Evolutionary conservation across 2,113 vertebrate genomes (phyloP).

Genomic region (Petroica traversi): DNA sequence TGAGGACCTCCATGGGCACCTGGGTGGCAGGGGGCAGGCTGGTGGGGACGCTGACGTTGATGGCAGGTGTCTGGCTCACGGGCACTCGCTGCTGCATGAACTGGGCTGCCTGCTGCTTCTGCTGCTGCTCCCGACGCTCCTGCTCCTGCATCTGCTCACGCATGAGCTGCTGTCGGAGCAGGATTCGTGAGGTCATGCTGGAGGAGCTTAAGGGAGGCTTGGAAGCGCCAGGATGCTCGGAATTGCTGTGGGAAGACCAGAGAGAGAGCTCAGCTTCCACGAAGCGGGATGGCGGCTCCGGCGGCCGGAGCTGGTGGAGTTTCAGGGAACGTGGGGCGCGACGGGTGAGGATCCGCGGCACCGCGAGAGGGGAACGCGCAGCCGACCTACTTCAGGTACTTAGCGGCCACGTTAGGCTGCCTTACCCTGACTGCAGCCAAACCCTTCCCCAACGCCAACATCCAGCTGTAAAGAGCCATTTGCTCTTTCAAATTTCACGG

Average conservation of each 20-base stretch:
- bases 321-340: not conserved
- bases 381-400: slow-evolving; percentile 33
- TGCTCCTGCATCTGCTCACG: slow-evolving; percentile 84
- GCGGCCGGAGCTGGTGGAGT: not conserved
- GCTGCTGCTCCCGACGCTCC: slow-evolving; percentile 87
- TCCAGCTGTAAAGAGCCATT: not conserved
- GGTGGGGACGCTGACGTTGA: slow-evolving; percentile 82
- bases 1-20: slow-evolving; percentile 91
- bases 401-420: slow-evolving; percentile 49
- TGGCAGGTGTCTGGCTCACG: slow-evolving; percentile 83
- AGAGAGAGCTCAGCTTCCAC: slow-evolving; percentile 61
- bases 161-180: slow-evolving; percentile 88
- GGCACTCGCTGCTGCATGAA: slow-evolving; percentile 81
- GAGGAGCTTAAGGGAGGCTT: slow-evolving; percentile 87
- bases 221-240: slow-evolving; percentile 84
- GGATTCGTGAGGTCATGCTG: slow-evolving; percentile 84
- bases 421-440: slow-evolving; percentile 46
- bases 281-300: not conserved
- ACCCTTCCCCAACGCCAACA: not conserved
- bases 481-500: not conserved
- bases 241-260: slow-evolving; percentile 78
- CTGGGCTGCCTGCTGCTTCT: slow-evolving; percentile 82
- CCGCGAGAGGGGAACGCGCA: not conserved
- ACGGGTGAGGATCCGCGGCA: not conserved
- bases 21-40: slow-evolving; percentile 82